A percentile compares a stretch with the other conserved stretches of the same genome.
These are phyloP conservation scores for Penaeus japonicus DNA, from an alignment of 1,140 invertebrate species.

Conservation along the genomic window DNA sequence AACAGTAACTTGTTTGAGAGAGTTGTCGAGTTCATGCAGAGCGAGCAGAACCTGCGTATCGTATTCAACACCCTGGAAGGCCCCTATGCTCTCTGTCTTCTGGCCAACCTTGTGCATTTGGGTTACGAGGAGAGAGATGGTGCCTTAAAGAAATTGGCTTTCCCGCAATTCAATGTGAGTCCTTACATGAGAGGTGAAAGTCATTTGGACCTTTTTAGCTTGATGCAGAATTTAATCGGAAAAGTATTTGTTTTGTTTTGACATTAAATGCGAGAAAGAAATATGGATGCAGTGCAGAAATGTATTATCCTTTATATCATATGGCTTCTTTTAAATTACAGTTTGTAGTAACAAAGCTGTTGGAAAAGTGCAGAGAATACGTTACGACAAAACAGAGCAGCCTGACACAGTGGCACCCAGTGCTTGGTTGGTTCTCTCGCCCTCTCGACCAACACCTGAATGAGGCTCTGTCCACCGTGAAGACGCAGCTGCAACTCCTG, in stretches of 20 bases:
- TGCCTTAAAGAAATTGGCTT: constrained; percentile 33
- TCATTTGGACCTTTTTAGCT: constrained; percentile 47
- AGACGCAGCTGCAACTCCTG: constrained; percentile 81
- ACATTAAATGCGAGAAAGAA: too few relatives aligned
- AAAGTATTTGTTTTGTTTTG: constrained; percentile 38
- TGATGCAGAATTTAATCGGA: constrained; percentile 61
- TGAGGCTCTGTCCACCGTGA: constrained; percentile 81
- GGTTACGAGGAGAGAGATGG: constrained; percentile 67
- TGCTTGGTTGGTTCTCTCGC: constrained; percentile 96
- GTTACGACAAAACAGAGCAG: constrained; percentile 86
- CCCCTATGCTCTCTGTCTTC: constrained; percentile 84
- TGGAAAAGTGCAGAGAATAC: constrained; percentile 86
- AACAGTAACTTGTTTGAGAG: constrained; percentile 76
- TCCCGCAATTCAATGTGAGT: constrained; percentile 51
- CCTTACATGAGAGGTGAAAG: constrained; percentile 58
- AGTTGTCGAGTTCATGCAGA: constrained; percentile 77
- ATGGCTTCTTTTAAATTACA: constrained; percentile 62
- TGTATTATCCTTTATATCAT: not conserved
- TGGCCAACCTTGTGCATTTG: constrained; percentile 80
- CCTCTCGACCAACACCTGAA: constrained; percentile 82
- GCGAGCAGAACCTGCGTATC: constrained; percentile 83
- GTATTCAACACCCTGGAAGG: constrained; percentile 89
- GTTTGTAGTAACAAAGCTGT: constrained; percentile 80
- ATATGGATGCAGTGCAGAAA: too few relatives aligned
- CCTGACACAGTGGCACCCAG: constrained; percentile 95